A percentile compares a stretch with the other conserved stretches of the same genome.
Evolutionary conservation across 37 sponge, comb jelly and placozoan species (phyloP).

Genomic region (Chondrilla cf. caribensis): DNA sequence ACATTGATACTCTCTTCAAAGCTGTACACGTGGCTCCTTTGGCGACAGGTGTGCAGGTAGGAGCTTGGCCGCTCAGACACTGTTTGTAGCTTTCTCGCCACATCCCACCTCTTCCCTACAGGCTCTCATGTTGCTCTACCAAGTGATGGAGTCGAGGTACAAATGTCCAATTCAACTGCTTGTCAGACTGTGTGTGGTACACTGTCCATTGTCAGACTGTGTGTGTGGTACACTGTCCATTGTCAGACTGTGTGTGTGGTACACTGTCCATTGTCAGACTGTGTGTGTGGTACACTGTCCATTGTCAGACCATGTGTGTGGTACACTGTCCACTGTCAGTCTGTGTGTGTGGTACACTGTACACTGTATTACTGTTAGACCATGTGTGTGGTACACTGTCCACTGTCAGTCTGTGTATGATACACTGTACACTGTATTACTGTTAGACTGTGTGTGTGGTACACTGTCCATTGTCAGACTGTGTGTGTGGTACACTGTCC

Average conservation of each 20-base stretch:
- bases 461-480: background rate
- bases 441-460: background rate
- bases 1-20: slow-evolving; percentile 88
- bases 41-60: slow-evolving; percentile 75
- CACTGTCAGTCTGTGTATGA: too few species aligned
- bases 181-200: background rate
- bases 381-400: too few species aligned
- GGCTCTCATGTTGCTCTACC: slow-evolving; percentile 93
- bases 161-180: background rate
- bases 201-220: background rate
- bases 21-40: slow-evolving; percentile 85
- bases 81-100: background rate
- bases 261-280: background rate
- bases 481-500: background rate
- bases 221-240: background rate
- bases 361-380: too few species aligned
- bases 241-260: background rate
- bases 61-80: background rate
- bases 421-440: background rate
- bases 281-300: background rate
- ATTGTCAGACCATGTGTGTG: background rate
- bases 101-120: slow-evolving; percentile 23
- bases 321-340: background rate
- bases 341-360: too few species aligned
- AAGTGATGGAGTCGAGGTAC: slow-evolving; percentile 84